Percentiles rank a stretch among this genome's conserved stretches.
Evolutionary conservation across 2,113 vertebrate species (phyloP).

Genomic region (Pelmatolapia mariae): DNA sequence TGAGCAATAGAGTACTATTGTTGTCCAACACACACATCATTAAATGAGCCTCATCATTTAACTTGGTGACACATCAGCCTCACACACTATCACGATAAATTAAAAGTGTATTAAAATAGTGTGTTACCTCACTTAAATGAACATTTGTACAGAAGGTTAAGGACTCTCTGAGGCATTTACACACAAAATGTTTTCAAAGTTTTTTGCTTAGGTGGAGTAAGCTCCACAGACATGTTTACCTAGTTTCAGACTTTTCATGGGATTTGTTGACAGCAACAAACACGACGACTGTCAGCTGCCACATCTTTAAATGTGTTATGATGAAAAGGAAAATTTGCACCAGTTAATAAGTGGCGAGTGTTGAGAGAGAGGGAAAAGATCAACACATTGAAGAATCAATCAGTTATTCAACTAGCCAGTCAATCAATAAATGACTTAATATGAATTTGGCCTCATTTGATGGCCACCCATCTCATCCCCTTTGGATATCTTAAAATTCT

Average conservation of each 20-base stretch:
- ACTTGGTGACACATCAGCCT: neutral
- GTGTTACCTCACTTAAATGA: neutral
- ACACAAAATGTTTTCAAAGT: neutral
- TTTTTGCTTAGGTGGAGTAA: neutral
- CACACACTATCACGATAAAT: neutral
- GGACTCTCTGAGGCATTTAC: neutral
- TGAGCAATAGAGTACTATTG: neutral
- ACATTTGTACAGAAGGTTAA: neutral
- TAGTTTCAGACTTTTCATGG: neutral
- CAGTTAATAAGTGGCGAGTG: neutral
- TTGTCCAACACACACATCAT: neutral
- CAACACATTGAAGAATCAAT: slow-evolving; percentile 5
- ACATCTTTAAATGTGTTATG: neutral
- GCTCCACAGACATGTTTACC: neutral
- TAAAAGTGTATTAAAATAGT: neutral
- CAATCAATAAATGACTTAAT: neutral
- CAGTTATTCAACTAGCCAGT: neutral
- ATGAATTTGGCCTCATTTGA: neutral
- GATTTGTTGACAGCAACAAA: slow-evolving; percentile 8
- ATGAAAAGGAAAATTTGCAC: neutral
- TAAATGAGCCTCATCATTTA: neutral
- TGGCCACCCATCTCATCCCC: neutral
- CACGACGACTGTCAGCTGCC: neutral
- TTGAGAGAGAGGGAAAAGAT: slow-evolving; percentile 27
- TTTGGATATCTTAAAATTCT: neutral